Evolutionary conservation across 2,888 invertebrate genomes (phyloP).

Genomic region (Hipparchia semele): DNA sequence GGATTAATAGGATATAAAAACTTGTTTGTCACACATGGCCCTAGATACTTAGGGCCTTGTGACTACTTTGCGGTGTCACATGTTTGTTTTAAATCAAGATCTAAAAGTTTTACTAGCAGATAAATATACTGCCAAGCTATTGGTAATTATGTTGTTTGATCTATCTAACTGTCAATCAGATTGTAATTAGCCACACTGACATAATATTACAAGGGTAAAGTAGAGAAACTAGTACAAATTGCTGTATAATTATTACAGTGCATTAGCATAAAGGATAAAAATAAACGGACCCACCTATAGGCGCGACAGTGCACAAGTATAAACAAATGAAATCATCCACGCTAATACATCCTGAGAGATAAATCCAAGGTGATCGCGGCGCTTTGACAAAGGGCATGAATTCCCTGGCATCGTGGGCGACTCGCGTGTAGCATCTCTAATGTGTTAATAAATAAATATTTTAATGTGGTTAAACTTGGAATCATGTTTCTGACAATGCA

Average conservation of each 20-base stretch:
- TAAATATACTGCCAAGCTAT: too few species aligned
- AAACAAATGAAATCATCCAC: constrained; percentile 35
- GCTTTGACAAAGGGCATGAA: constrained; percentile 32
- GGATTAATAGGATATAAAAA: too few species aligned
- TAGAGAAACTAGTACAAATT: neutral
- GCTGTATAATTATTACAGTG: neutral
- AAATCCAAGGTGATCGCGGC: constrained; percentile 33
- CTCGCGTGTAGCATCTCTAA: constrained; percentile 35
- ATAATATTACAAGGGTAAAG: neutral
- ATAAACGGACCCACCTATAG: neutral
- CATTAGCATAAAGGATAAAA: constrained; percentile 3
- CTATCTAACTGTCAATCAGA: too few species aligned
- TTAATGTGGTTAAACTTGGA: constrained; percentile 27
- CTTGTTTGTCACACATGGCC: too few species aligned
- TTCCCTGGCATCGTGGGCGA: constrained; percentile 23
- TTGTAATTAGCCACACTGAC: too few species aligned
- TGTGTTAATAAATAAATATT: constrained; percentile 23
- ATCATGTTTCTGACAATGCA: constrained; percentile 25
- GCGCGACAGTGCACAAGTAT: constrained; percentile 14
- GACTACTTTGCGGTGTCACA: too few species aligned
- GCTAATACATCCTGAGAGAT: constrained; percentile 32
- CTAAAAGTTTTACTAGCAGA: too few species aligned
- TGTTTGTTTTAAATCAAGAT: too few species aligned
- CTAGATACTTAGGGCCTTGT: too few species aligned
- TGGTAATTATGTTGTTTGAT: too few species aligned